Evolutionary conservation across 2,888 invertebrate species (phyloP).

Genomic region (Drosophila neutralis): DNA sequence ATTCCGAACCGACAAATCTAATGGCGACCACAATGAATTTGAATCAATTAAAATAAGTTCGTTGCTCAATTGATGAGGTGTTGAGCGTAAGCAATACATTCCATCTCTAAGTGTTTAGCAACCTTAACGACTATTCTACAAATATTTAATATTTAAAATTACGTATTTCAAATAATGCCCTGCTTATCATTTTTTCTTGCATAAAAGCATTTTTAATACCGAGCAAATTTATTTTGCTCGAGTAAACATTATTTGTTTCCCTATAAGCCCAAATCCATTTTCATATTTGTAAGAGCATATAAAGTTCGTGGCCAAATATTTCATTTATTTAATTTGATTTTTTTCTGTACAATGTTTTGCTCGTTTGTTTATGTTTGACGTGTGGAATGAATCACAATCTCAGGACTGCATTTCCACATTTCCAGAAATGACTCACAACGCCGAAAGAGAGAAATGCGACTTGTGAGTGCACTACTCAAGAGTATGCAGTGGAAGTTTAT

Average conservation of each 20-base stretch:
- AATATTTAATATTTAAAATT: too few species aligned
- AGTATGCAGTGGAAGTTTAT: conserved; percentile 10
- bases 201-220: background rate
- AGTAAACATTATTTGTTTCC: background rate
- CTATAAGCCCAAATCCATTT: background rate
- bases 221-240: background rate
- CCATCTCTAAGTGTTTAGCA: background rate
- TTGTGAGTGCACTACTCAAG: conserved; percentile 5
- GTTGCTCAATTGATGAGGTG: conserved; percentile 32
- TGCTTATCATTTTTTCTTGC: background rate
- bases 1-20: conserved; percentile 13
- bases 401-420: conserved; percentile 38
- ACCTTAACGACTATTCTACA: background rate
- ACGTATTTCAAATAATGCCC: background rate
- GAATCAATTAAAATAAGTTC: conserved; percentile 40
- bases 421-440: conserved; percentile 42
- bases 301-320: background rate
- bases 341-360: background rate
- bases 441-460: background rate
- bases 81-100: conserved; percentile 7
- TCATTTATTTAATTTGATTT: background rate
- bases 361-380: conserved; percentile 11
- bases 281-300: conserved; percentile 17
- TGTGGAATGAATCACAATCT: conserved; percentile 39
- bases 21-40: conserved; percentile 27